phyloP scores from a whole-genome alignment of 2,888 invertebrate genomes.

The Helleia helle region DNA sequence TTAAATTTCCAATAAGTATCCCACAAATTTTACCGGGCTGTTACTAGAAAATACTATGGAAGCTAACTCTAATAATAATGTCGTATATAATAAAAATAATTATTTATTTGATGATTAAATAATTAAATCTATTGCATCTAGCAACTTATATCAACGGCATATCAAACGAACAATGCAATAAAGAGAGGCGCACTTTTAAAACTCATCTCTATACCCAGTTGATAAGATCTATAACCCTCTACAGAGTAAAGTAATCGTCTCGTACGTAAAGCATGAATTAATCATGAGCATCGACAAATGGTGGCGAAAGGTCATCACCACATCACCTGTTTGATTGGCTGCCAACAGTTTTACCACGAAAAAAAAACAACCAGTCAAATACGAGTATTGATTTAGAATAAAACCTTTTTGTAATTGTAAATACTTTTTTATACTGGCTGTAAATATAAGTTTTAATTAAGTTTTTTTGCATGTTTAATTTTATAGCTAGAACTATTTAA shows the following conservation, averaged over 20 bases:
- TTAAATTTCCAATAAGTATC: no score
- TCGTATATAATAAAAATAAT: no score
- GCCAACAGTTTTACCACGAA: conserved; percentile 17
- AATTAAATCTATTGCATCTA: no score
- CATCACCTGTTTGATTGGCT: conserved; percentile 50
- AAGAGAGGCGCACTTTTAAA: background rate
- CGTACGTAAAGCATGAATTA: conserved; percentile 45
- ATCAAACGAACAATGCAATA: conserved; percentile 30
- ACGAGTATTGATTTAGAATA: conserved; percentile 11
- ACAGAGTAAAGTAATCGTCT: background rate
- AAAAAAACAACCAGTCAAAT: conserved; percentile 1
- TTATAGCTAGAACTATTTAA: no score
- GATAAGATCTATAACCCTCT: conserved; percentile 17
- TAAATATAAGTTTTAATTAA: no score
- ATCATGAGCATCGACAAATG: conserved; percentile 63
- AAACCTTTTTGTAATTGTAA: conserved; percentile 1
- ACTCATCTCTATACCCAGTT: conserved; percentile 10
- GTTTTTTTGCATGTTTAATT: no score
- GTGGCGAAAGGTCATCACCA: conserved; percentile 52
- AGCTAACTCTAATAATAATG: no score
- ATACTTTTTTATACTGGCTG: background rate
- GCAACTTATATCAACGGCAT: conserved; percentile 19
- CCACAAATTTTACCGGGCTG: no score
- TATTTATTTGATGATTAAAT: no score
- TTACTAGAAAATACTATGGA: no score